These are phyloP conservation scores for Vulpes lagopus DNA, from an alignment of 2,113 vertebrate species.

Conservation along the genomic window DNA sequence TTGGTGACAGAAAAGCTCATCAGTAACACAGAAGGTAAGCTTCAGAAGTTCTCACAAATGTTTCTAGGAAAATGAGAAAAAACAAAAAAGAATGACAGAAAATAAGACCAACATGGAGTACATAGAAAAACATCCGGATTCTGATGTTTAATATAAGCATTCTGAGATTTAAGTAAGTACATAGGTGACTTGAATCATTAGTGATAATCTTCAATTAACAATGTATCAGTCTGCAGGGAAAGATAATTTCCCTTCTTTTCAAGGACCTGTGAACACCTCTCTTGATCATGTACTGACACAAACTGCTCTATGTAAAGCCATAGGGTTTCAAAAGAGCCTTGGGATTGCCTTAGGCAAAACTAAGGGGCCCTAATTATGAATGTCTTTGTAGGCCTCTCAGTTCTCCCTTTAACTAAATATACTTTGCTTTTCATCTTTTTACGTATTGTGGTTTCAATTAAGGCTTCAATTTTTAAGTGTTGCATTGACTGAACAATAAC, in stretches of 20 bases:
- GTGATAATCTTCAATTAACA: background rate
- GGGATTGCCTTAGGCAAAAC: background rate
- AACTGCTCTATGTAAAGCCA: background rate
- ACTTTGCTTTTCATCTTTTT: slow-evolving; percentile 6
- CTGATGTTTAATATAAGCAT: background rate
- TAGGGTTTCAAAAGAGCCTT: background rate
- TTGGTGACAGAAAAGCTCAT: background rate
- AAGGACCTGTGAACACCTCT: background rate
- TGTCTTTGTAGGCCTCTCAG: background rate
- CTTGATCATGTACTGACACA: background rate
- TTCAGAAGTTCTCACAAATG: background rate
- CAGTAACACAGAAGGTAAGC: background rate
- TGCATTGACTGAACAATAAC: slow-evolving; percentile 1
- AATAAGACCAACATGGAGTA: background rate
- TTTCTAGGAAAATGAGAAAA: slow-evolving; percentile 14
- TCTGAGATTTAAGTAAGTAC: background rate
- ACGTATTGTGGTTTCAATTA: background rate
- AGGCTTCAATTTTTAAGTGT: slow-evolving; percentile 1
- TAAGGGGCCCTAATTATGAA: background rate
- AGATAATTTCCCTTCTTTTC: background rate
- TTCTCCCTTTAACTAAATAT: background rate
- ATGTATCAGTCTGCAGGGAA: background rate
- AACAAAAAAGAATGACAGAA: background rate
- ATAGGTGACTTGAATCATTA: background rate
- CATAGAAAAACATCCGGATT: background rate